phyloP scores from a whole-genome alignment of 2,797 vertebrate species.

The Clamator glandarius region DNA sequence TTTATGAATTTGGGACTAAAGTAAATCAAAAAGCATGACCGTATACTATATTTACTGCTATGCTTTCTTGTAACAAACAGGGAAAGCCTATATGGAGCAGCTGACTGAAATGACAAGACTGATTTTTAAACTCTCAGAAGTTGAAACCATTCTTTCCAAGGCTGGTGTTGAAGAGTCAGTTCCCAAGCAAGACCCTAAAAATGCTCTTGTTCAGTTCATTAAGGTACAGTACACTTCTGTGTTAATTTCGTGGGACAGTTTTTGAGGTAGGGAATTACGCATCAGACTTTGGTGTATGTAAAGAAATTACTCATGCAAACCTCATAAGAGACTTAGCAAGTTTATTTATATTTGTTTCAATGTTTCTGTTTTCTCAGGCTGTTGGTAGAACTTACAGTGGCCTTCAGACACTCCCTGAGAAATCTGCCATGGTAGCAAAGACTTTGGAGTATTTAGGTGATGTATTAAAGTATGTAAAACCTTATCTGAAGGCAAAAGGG shows the following conservation, averaged over 20 bases:
- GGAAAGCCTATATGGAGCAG: slow-evolving; percentile 84
- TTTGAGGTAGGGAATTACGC: neutral
- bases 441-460: slow-evolving; percentile 92
- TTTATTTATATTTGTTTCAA: slow-evolving; percentile 34
- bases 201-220: slow-evolving; percentile 86
- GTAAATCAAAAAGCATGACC: slow-evolving; percentile 14
- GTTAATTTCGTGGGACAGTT: neutral
- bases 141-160: slow-evolving; percentile 84
- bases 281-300: neutral
- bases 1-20: neutral
- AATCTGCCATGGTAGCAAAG: slow-evolving; percentile 88
- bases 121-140: slow-evolving; percentile 90
- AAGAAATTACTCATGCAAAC: neutral
- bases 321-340: neutral
- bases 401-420: slow-evolving; percentile 87
- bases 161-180: slow-evolving; percentile 76
- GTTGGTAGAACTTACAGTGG: slow-evolving; percentile 84
- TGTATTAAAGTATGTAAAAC: slow-evolving; percentile 93
- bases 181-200: slow-evolving; percentile 80
- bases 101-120: slow-evolving; percentile 90
- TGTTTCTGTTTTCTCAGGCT: slow-evolving; percentile 79
- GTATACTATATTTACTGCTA: slow-evolving; percentile 5
- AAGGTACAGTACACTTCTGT: slow-evolving; percentile 83
- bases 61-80: slow-evolving; percentile 75
- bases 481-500: slow-evolving; percentile 88